These are phyloP conservation scores for Meloidogyne floridensis DNA, from an alignment of 1,140 invertebrate genomes.

Conservation along the genomic window DNA sequence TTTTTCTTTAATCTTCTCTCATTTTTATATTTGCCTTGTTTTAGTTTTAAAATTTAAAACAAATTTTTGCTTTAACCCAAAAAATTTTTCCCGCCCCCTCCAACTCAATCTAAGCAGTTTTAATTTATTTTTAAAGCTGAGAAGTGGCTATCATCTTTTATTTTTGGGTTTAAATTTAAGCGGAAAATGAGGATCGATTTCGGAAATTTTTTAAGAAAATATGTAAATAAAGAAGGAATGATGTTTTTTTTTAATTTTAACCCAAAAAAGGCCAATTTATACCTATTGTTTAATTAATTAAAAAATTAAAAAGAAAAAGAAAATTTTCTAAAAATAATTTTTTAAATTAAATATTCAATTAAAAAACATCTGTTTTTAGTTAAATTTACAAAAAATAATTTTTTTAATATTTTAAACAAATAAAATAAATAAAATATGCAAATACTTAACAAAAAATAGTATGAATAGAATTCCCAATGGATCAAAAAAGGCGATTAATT, in stretches of 20 bases:
- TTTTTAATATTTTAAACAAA: neutral
- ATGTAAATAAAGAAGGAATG: neutral
- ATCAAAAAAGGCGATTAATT: neutral
- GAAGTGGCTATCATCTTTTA: neutral
- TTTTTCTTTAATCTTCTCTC: too few species aligned
- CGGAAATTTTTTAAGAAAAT: neutral
- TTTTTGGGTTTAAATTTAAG: neutral
- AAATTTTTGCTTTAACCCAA: too few species aligned
- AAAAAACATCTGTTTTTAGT: neutral
- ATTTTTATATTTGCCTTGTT: too few species aligned
- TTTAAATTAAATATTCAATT: neutral
- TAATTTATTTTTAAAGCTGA: neutral
- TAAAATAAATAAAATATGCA: neutral
- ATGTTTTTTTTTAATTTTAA: too few species aligned
- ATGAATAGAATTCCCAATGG: constrained; percentile 2
- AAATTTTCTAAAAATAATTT: neutral
- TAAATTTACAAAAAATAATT: neutral
- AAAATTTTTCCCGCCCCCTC: neutral
- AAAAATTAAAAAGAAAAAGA: neutral
- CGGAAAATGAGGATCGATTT: constrained; percentile 3
- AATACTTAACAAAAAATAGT: neutral
- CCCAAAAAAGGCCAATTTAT: neutral
- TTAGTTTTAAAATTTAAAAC: too few species aligned
- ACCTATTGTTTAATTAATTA: neutral
- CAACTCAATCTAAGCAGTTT: neutral